A percentile compares a stretch with the other conserved stretches of the same genome.
Conservation (phyloP, 1,140 invertebrate species). For the Bradysia coprophila region DNA sequence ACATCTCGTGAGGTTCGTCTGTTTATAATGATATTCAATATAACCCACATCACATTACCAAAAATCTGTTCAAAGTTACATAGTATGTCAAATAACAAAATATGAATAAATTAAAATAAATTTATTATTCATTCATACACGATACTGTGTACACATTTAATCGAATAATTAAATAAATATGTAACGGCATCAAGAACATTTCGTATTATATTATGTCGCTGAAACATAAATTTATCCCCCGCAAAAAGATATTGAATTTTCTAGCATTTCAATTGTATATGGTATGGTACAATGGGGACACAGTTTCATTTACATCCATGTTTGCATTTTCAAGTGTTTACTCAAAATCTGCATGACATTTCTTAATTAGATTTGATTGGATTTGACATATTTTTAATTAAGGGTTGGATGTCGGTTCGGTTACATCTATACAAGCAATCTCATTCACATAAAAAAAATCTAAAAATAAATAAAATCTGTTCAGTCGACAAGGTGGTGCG, state of each 20-base stretch:
- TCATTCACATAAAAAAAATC: no score
- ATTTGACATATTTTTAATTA: slow-evolving; percentile 1
- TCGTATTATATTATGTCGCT: no score
- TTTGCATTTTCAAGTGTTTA: slow-evolving; percentile 1
- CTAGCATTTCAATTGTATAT: background rate
- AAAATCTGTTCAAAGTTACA: no score
- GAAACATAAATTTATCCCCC: no score
- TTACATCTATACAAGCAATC: no score
- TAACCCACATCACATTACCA: no score
- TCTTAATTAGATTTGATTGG: slow-evolving; percentile 2
- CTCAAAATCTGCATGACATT: slow-evolving; percentile 2
- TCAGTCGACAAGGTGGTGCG: no score
- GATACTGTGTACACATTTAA: background rate
- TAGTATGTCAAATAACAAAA: no score
- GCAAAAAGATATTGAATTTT: background rate
- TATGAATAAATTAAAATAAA: background rate
- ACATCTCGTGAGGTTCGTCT: no score
- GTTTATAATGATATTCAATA: no score
- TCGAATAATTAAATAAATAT: background rate
- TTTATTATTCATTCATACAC: background rate
- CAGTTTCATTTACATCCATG: background rate
- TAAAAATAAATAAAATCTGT: no score
- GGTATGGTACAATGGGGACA: background rate
- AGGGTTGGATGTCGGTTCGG: background rate
- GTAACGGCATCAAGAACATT: no score